Percentiles rank a stretch among this genome's conserved stretches.
These are phyloP conservation scores for Heliconius aoede DNA, from an alignment of 2,888 invertebrate genomes.

Conservation along the genomic window DNA sequence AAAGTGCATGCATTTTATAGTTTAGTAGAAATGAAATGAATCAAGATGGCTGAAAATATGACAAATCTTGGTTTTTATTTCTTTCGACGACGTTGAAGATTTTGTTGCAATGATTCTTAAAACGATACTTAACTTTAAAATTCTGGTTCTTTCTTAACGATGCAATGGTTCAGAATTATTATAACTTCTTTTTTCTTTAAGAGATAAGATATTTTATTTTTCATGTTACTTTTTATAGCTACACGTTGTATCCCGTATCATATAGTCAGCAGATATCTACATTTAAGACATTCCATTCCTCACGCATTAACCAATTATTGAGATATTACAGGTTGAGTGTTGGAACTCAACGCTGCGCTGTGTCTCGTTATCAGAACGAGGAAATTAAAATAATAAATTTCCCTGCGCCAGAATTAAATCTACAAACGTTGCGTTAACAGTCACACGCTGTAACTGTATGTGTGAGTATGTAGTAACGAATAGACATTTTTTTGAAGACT, in stretches of 20 bases:
- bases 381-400: neutral
- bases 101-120: constrained; percentile 6
- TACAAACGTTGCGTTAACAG: too few species aligned
- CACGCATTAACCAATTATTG: too few species aligned
- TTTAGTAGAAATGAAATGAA: constrained; percentile 56
- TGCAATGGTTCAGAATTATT: neutral
- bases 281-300: too few species aligned
- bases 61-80: constrained; percentile 51
- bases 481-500: constrained; percentile 5
- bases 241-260: too few species aligned
- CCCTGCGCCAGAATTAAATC: too few species aligned
- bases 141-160: neutral
- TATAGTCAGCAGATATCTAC: too few species aligned
- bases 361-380: too few species aligned
- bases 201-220: too few species aligned
- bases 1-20: constrained; percentile 59
- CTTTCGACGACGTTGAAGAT: constrained; percentile 29
- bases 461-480: neutral
- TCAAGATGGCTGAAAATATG: constrained; percentile 55
- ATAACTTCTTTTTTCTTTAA: neutral
- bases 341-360: too few species aligned
- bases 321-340: too few species aligned
- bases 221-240: too few species aligned
- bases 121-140: neutral
- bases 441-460: too few species aligned